Evolutionary conservation across 2,888 invertebrate genomes (phyloP).

Genomic region (Crematogaster levior): DNA sequence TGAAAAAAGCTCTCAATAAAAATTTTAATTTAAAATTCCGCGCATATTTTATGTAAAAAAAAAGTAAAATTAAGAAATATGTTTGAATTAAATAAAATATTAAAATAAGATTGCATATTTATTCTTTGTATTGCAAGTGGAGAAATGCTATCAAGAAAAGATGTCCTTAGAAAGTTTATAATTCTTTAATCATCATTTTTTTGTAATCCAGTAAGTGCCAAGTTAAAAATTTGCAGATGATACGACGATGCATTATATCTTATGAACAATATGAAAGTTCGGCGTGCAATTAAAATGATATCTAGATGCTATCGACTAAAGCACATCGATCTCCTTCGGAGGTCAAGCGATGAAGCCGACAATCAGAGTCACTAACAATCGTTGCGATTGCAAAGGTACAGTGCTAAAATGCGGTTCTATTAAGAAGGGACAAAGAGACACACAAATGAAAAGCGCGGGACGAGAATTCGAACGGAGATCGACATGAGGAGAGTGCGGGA

Average conservation of each 20-base stretch:
- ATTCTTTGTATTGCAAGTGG: neutral
- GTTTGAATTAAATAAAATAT: neutral
- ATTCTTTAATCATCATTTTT: neutral
- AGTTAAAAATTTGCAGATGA: constrained; percentile 7
- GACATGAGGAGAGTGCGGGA: neutral
- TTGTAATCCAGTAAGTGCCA: constrained; percentile 6
- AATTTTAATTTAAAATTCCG: constrained; percentile 29
- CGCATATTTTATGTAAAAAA: neutral
- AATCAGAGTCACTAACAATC: constrained; percentile 29
- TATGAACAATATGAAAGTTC: constrained; percentile 15
- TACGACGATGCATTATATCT: neutral
- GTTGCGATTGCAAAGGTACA: neutral
- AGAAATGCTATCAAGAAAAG: neutral
- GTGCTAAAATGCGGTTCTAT: constrained; percentile 41
- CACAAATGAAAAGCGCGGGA: neutral
- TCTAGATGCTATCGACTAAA: constrained; percentile 8
- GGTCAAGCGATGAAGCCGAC: constrained; percentile 44
- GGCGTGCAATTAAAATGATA: constrained; percentile 28
- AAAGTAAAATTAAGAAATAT: neutral
- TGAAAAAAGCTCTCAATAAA: neutral
- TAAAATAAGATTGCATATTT: neutral
- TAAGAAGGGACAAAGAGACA: constrained; percentile 13
- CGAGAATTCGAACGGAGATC: neutral
- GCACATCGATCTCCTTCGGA: constrained; percentile 17
- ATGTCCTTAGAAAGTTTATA: neutral